Percentiles rank a stretch among this genome's conserved stretches.
These are phyloP conservation scores for Melipona beecheii DNA, from an alignment of 2,888 invertebrate genomes.

Conservation along the genomic window DNA sequence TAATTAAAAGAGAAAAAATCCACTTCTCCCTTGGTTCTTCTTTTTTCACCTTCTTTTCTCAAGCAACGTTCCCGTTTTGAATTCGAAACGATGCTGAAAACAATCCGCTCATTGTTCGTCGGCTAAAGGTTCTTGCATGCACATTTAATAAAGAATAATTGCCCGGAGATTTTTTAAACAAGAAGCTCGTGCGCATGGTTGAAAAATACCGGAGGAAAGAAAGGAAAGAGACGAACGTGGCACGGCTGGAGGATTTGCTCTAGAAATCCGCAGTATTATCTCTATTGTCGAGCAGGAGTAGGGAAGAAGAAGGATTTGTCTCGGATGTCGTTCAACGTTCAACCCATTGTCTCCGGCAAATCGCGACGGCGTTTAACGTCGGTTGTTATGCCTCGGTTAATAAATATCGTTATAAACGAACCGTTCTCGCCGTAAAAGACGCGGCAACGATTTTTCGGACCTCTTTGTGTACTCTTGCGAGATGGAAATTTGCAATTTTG, in stretches of 20 bases:
- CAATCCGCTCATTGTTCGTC: slow-evolving; percentile 24
- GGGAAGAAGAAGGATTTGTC: slow-evolving; percentile 15
- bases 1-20: slow-evolving; percentile 11
- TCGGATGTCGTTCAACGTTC: slow-evolving; percentile 22
- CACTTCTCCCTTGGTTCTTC: neutral
- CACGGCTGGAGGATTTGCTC: slow-evolving; percentile 16
- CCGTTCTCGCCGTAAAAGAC: neutral
- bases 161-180: slow-evolving; percentile 18
- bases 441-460: neutral
- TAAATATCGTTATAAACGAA: slow-evolving; percentile 20
- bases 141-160: slow-evolving; percentile 36
- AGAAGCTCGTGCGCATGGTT: slow-evolving; percentile 14
- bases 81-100: slow-evolving; percentile 30
- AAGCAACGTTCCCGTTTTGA: neutral
- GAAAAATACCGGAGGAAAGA: slow-evolving; percentile 20
- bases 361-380: slow-evolving; percentile 29
- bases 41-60: neutral
- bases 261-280: slow-evolving; percentile 36
- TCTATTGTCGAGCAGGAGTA: slow-evolving; percentile 15
- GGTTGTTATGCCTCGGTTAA: slow-evolving; percentile 22
- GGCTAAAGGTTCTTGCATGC: slow-evolving; percentile 8
- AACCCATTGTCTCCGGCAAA: slow-evolving; percentile 26
- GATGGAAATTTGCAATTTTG: neutral
- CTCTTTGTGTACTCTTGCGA: neutral
- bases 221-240: neutral